phyloP scores from a whole-genome alignment of 1,140 invertebrate species.

The Heliconius nattereri region DNA sequence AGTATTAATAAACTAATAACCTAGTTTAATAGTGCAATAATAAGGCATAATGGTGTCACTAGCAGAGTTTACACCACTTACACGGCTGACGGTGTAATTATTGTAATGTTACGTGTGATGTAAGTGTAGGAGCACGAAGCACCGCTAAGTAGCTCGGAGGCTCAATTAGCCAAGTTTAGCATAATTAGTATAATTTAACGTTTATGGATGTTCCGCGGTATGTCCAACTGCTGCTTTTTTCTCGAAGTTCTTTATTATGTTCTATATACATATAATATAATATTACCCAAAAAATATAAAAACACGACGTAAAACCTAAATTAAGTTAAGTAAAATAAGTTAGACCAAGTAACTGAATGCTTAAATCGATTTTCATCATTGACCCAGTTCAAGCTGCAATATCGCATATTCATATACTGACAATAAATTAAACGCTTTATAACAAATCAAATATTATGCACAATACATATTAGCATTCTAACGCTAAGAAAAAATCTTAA shows the following conservation, averaged over 20 bases:
- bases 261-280: too few species aligned
- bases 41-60: neutral
- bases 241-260: neutral
- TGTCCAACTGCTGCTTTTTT: neutral
- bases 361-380: too few species aligned
- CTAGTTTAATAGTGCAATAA: neutral
- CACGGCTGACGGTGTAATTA: neutral
- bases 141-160: constrained; percentile 10
- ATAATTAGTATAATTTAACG: constrained; percentile 31
- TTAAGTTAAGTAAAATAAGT: neutral
- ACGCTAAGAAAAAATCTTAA: too few species aligned
- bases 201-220: constrained; percentile 17
- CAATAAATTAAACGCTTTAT: too few species aligned
- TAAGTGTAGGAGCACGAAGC: neutral
- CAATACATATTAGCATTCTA: too few species aligned
- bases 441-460: too few species aligned
- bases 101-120: neutral
- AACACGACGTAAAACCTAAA: neutral
- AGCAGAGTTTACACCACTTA: neutral
- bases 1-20: neutral
- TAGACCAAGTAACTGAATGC: neutral
- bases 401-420: neutral
- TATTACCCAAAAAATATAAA: neutral
- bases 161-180: constrained; percentile 27
- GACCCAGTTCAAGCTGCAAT: neutral